These are phyloP conservation scores for Drosophila pegasa DNA, from an alignment of 2,888 invertebrate genomes.

Conservation along the genomic window DNA sequence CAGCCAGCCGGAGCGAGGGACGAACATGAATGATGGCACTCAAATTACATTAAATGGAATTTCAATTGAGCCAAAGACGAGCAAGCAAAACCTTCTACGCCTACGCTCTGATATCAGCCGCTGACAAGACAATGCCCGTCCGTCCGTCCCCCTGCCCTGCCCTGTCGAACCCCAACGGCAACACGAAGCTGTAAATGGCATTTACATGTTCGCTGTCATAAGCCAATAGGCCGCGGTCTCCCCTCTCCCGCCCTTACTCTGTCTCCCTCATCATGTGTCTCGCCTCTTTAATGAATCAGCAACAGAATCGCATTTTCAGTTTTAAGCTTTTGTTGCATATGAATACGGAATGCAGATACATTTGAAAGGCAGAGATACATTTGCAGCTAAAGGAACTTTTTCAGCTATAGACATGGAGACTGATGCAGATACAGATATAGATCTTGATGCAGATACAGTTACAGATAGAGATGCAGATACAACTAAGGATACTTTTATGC, in stretches of 20 bases:
- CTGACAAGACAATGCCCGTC: conserved; percentile 66
- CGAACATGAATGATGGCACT: conserved; percentile 76
- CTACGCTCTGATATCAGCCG: conserved; percentile 44
- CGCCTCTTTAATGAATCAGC: conserved; percentile 67
- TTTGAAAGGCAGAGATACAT: no score
- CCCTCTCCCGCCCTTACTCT: neutral
- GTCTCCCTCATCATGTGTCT: neutral
- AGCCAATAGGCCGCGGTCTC: conserved; percentile 37
- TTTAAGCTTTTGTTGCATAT: conserved; percentile 19
- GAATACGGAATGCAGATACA: conserved; percentile 18
- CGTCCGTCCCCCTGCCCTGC: no score
- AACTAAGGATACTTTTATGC: neutral
- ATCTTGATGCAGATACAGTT: neutral
- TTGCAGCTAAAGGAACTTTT: neutral
- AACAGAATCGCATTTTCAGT: conserved; percentile 16
- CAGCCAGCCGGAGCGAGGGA: conserved; percentile 8
- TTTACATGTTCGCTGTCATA: conserved; percentile 79
- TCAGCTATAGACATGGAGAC: neutral
- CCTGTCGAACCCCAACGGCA: conserved; percentile 21
- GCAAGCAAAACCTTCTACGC: conserved; percentile 51
- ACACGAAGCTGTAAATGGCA: conserved; percentile 75
- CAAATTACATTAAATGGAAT: conserved; percentile 79
- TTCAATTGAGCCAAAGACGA: conserved; percentile 73
- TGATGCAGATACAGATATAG: neutral
- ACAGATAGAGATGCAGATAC: neutral